Base-by-base conservation (phyloP, 2,888 invertebrate species). In the Melitaea athalia region DNA sequence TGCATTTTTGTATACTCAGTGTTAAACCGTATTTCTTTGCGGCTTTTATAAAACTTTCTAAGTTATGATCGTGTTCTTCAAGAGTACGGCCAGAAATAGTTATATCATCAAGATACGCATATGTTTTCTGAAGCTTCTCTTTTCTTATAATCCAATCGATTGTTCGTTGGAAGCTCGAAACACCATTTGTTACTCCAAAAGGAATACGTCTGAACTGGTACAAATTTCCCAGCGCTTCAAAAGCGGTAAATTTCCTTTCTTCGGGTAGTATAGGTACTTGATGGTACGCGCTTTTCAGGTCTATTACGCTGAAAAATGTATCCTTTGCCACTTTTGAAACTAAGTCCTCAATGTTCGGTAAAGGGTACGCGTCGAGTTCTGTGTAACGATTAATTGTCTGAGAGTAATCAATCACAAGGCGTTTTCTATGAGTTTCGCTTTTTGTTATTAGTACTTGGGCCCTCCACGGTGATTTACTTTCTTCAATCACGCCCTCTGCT, bases 321-420 rank as follows among this genome's bases (percentile, higher is more conserved):
- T 50, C 38, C 61, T 61, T 59, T n/a, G 68, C 59, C 11, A 72
- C 68, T 60, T 71, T 64, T 7, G 66, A 24, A 1, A 73, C 59
- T 5, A 74, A 68, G 5, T 31, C 24, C 14, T 72, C 68, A 12
- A 73, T 73, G 12, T 61, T 70, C 17, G 76, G 77, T 31, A 76
- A 60, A 10, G 72, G 73, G 65, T 68, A 76, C 4, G 74, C 75
- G 49, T 77, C 76, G 5, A 76, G 55, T 45, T 69, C n/a, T 8
- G 76, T 77, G 52, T 63, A 77, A 61, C 59, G 64, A 52, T 77
- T 78, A 31, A 77, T 73, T 47, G 75, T 77, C 55, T 65, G 69
- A 0, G 77, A 77, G 68, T 78, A 79, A 55, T 79, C 76, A 12
- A 77, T 72, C 4, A 75, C 76, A 68, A 76, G 67, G 33, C 75